These are phyloP conservation scores for Cavia aperea DNA, from an alignment of 2,113 vertebrate genomes.

Conservation along the genomic window DNA sequence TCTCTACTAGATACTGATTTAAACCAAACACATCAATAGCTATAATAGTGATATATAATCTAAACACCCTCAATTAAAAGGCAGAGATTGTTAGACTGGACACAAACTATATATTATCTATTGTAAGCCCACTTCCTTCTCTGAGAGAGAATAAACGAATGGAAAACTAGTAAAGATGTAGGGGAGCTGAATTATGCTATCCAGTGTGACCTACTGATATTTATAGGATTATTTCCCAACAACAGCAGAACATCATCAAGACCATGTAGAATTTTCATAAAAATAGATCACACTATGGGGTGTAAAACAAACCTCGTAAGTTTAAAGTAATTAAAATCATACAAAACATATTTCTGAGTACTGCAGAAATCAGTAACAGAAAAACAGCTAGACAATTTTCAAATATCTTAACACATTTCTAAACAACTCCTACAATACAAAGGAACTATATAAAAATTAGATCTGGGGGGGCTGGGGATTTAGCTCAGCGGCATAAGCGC, in stretches of 20 bases:
- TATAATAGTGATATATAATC: background rate
- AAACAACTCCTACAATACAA: background rate
- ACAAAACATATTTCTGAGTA: background rate
- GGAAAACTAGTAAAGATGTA: background rate
- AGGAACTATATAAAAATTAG: background rate
- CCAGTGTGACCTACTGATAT: background rate
- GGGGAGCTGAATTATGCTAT: background rate
- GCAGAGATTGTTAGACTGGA: background rate
- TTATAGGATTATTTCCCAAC: background rate
- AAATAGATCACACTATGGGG: background rate
- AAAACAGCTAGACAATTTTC: background rate
- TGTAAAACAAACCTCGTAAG: background rate
- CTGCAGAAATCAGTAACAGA: background rate
- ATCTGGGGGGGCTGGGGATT: background rate
- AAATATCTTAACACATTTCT: background rate
- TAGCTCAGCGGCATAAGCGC: too few relatives aligned
- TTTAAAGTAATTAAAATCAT: background rate
- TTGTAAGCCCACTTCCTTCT: background rate
- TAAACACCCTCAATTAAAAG: background rate
- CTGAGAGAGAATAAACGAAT: background rate
- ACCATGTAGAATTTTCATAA: background rate
- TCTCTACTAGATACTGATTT: background rate
- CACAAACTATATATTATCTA: background rate
- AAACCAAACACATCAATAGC: background rate
- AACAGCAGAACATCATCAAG: background rate